Evolutionary conservation across 1,140 invertebrate species (phyloP).

Genomic region (Caligus rogercresseyi): DNA sequence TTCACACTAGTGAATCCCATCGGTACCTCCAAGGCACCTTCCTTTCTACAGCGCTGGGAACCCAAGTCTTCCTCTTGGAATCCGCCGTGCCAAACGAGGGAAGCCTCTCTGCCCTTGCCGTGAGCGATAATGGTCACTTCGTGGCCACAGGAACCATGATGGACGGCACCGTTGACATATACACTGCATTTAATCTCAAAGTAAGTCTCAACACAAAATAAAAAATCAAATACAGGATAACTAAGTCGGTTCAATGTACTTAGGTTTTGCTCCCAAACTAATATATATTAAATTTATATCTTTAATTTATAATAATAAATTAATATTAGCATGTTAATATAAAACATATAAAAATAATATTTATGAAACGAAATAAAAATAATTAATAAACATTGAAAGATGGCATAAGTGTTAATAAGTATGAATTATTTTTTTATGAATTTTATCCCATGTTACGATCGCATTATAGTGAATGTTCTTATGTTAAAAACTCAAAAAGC

Average conservation of each 20-base stretch:
- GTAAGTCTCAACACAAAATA: conserved; percentile 31
- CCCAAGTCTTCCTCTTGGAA: background rate
- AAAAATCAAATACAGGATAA: background rate
- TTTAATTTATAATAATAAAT: background rate
- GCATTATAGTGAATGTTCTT: no score
- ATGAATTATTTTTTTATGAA: no score
- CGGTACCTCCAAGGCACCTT: conserved; percentile 37
- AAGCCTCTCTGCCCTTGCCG: conserved; percentile 61
- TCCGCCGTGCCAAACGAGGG: background rate
- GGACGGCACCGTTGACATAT: conserved; percentile 70
- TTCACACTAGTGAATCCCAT: conserved; percentile 64
- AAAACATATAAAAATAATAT: no score
- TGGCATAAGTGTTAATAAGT: no score
- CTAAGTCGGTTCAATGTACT: background rate
- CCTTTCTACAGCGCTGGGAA: conserved; percentile 8
- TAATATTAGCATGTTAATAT: background rate
- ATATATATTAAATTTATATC: background rate
- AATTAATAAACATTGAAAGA: no score
- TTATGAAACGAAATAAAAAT: no score
- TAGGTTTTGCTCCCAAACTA: no score
- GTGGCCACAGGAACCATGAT: conserved; percentile 80
- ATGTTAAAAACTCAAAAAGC: no score
- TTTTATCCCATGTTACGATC: no score
- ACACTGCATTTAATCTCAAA: conserved; percentile 74
- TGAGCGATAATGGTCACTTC: conserved; percentile 73